These are phyloP conservation scores for Spea hammondii DNA, from an alignment of 2,797 vertebrate genomes.

Conservation along the genomic window DNA sequence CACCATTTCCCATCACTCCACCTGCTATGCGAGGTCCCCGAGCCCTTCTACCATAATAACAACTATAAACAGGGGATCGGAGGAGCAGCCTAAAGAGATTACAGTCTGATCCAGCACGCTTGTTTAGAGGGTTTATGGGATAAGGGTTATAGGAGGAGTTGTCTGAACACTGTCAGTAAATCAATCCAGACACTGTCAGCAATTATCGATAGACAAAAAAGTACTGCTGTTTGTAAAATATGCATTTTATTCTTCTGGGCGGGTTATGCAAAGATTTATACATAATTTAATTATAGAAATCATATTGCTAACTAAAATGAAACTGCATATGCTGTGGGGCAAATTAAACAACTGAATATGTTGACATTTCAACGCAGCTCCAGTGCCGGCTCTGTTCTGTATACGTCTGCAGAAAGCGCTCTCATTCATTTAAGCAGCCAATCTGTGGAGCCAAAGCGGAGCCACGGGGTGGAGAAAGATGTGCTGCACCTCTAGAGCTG, in stretches of 20 bases:
- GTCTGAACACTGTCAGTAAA: slow-evolving; percentile 26
- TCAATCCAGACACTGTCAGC: slow-evolving; percentile 15
- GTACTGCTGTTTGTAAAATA: not conserved
- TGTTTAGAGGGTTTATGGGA: slow-evolving; percentile 21
- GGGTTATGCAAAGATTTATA: no score
- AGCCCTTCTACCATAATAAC: slow-evolving; percentile 11
- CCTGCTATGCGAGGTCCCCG: slow-evolving; percentile 5
- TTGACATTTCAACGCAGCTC: no score
- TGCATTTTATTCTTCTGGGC: not conserved
- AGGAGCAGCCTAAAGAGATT: slow-evolving; percentile 25
- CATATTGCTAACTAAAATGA: no score
- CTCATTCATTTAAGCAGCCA: no score
- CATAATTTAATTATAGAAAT: no score
- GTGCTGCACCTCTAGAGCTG: no score
- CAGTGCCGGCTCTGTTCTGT: no score
- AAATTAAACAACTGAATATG: no score
- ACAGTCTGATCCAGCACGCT: slow-evolving; percentile 21
- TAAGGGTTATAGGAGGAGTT: slow-evolving; percentile 2
- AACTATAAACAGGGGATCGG: slow-evolving; percentile 8
- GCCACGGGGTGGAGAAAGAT: no score
- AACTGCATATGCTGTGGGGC: no score
- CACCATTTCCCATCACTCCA: not conserved
- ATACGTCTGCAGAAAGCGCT: no score
- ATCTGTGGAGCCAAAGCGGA: no score
- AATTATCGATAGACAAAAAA: slow-evolving; percentile 12